Evolutionary conservation across 1,140 invertebrate genomes (phyloP), one percentile per base, ranked within the genome.

Genomic region (Caerostris darwini): DNA sequence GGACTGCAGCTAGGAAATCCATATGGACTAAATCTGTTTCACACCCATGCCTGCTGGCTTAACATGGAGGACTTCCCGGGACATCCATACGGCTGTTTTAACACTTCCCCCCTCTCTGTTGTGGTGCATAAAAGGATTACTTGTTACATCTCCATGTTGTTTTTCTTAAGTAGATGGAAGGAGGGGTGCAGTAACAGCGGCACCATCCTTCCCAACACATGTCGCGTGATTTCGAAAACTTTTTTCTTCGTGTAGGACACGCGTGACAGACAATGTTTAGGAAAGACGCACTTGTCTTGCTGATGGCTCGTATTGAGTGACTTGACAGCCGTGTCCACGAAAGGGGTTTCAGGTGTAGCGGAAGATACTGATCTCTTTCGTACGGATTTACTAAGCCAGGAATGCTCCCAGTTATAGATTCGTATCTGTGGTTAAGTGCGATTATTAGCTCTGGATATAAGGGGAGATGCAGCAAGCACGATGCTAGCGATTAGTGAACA

Each of bases 151-250:
- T 19, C 6, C 8, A 12, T 77, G 69, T 77, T 77, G 69, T 77
- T 77, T 77, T 77, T 77, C 69, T 77, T 77, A 77, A 77, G 69
- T 85, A 56, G 53, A 57, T 7, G 53, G 57, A 56, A 17, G 53
- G 82, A 19, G 82, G 54, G 82, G 14, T n/a, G n/a, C n/a, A n/a
- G n/a, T n/a, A n/a, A n/a, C n/a, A n/a, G n/a, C n/a, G n/a, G n/a
- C n/a, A n/a, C 14, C 53, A 85, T 57, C 54, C 54, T 58, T 85
- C 57, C 14, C 61, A 89, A 89, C 87, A 89, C 71, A 69, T 89
- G 87, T 89, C 87, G 64, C 53, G 71, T 77, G 50, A 89, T 69
- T 69, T 69, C 64, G 50, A 50, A 53, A 58, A 69, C n/a, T 19
- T 58, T 87, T 58, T 56, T 89, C 61, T 50, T 12, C 34, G 50